Conservation (phyloP, 2,888 invertebrate species). For the Cheilosia scutellata region DNA sequence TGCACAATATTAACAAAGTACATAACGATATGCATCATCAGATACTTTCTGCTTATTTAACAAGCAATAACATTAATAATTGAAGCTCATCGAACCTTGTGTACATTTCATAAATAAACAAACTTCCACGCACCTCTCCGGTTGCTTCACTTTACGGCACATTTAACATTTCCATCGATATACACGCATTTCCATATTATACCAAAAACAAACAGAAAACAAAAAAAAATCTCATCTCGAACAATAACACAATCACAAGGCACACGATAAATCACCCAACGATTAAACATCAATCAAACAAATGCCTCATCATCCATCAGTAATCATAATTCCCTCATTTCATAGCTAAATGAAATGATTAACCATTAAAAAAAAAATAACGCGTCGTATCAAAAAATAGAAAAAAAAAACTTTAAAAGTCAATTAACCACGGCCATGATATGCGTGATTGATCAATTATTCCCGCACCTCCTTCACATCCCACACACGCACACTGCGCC, state of each 20-base stretch:
- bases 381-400: not conserved
- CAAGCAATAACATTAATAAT: conserved; percentile 1
- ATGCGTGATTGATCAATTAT: conserved; percentile 73
- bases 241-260: conserved; percentile 60
- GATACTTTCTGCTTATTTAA: not conserved
- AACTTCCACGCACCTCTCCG: not conserved
- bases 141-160: conserved; percentile 28
- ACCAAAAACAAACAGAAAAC: conserved; percentile 7
- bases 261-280: conserved; percentile 70
- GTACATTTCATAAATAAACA: conserved; percentile 30
- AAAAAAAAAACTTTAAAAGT: conserved; percentile 54
- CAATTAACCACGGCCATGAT: conserved; percentile 66
- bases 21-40: not conserved
- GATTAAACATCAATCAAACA: conserved; percentile 71
- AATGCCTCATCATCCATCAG: conserved; percentile 71
- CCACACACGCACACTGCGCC: conserved; percentile 33
- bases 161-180: conserved; percentile 31
- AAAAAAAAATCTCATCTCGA: conserved; percentile 33
- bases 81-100: conserved; percentile 11
- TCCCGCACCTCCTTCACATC: conserved; percentile 12
- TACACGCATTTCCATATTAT: conserved; percentile 34
- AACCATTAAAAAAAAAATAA: conserved; percentile 36
- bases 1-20: too few species aligned
- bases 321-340: conserved; percentile 64
- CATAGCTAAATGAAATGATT: conserved; percentile 66